A percentile compares a stretch with the other conserved stretches of the same genome.
phyloP scores from a whole-genome alignment of 1,140 invertebrate species.

The Papilio helenus region DNA sequence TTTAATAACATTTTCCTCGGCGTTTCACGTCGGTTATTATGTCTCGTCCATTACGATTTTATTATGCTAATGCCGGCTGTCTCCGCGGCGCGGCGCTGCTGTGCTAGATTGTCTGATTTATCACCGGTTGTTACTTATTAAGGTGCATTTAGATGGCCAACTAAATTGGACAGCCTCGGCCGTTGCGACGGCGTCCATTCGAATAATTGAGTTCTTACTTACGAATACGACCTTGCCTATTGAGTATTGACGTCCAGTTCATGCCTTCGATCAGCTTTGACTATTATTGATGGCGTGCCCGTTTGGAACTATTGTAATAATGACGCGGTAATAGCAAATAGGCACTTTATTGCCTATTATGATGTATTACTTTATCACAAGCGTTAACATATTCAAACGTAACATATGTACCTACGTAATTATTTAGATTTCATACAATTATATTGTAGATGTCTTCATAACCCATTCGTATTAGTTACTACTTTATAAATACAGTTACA shows the following conservation, averaged over 20 bases:
- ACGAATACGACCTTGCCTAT: constrained; percentile 19
- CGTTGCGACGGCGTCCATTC: constrained; percentile 8
- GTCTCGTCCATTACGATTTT: constrained; percentile 73
- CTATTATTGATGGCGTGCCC: constrained; percentile 2
- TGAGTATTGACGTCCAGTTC: constrained; percentile 21
- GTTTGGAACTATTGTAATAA: not conserved
- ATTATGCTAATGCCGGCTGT: constrained; percentile 69
- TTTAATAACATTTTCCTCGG: constrained; percentile 67
- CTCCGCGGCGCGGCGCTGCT: constrained; percentile 46
- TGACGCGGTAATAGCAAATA: not conserved
- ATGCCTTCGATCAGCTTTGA: constrained; percentile 9
- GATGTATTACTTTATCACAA: not conserved
- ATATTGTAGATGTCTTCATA: too few species aligned
- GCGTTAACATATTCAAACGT: not conserved
- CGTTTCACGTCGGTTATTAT: constrained; percentile 70
- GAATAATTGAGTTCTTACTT: constrained; percentile 33
- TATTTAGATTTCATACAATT: too few species aligned
- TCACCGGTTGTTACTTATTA: constrained; percentile 43
- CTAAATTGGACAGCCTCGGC: constrained; percentile 33
- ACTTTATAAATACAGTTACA: not conserved
- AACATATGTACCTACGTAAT: not conserved
- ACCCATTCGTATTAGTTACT: too few species aligned
- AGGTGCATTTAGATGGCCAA: constrained; percentile 38
- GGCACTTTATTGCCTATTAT: constrained; percentile 9
- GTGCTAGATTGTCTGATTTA: constrained; percentile 56